Evolutionary conservation across 2,797 vertebrate genomes (phyloP), one percentile per base, ranked within the genome.

Genomic region (Gallinago stenura): DNA sequence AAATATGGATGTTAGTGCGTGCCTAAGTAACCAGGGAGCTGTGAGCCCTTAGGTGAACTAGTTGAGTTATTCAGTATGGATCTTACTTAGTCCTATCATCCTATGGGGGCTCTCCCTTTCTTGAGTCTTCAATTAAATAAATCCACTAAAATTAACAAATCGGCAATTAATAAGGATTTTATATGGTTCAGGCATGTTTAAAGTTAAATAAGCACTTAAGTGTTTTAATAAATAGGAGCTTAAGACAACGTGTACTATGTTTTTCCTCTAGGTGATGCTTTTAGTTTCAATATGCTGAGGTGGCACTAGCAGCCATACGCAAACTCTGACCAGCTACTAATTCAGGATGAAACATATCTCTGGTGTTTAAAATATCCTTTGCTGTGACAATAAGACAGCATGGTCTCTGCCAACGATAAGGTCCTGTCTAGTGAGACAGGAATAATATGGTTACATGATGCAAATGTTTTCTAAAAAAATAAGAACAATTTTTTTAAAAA

Each of bases 121-220:
- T 86, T 72, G 33, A 92, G 50, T 75, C 79, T 93, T 80, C 84
- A 76, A 61, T 92, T 96, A 92, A 91, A 93, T 83, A 93, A 92
- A 96, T n/a, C 76, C 54, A 91, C 35, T 87, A 33, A 80, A 95
- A 87, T 87, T 89, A 95, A 85, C 68, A 83, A 71, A 87, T 89
- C 61, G 43, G 90, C 53, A 83, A 41, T 93, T 89, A 95, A 71
- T 68, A 87, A 75, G 75, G 50, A 92, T 91, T 93, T 85, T 33
- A 83, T 72, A 69, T 7, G 26, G 19, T 58, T 83, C 61, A 88
- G 68, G 69, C 43, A 62, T 61, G 16, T 81, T 93, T 91, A 39
- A 95, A 88, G 71, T 72, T 90, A 92, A 89, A 61, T 75, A 89
- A 85, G 72, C 30, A 58, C 14, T 57, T 25, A 72, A 75, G 25